phyloP scores from a whole-genome alignment of 2,113 vertebrate genomes.

The Scatophagus argus region DNA sequence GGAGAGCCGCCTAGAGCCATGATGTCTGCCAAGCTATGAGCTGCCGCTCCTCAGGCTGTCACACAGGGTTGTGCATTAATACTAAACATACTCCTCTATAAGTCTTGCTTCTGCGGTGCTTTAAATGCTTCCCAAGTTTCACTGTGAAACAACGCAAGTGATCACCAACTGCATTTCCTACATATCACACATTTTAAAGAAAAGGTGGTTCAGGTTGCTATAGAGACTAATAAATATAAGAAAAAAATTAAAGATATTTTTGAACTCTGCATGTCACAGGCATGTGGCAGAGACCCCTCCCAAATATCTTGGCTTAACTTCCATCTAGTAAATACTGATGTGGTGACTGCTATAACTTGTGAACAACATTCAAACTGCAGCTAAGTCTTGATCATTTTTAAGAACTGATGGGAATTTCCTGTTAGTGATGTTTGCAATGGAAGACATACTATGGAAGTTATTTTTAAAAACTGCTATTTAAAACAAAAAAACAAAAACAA shows the following conservation, averaged over 20 bases:
- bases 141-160: too few relatives aligned
- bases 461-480: too few relatives aligned
- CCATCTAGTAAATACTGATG: background rate
- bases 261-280: background rate
- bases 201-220: background rate
- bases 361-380: too few relatives aligned
- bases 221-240: background rate
- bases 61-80: background rate
- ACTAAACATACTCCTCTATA: background rate
- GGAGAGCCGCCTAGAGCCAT: background rate
- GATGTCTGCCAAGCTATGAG: background rate
- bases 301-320: background rate
- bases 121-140: background rate
- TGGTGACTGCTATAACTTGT: background rate
- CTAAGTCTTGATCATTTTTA: too few relatives aligned
- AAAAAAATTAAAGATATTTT: background rate
- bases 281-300: too few relatives aligned
- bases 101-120: background rate
- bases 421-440: too few relatives aligned
- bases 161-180: too few relatives aligned
- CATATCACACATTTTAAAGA: background rate
- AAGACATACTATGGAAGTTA: too few relatives aligned
- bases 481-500: too few relatives aligned
- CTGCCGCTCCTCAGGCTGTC: constrained; percentile 5
- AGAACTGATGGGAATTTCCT: background rate